Evolutionary conservation across 2,797 vertebrate species (phyloP).

Genomic region (Alca torda): DNA sequence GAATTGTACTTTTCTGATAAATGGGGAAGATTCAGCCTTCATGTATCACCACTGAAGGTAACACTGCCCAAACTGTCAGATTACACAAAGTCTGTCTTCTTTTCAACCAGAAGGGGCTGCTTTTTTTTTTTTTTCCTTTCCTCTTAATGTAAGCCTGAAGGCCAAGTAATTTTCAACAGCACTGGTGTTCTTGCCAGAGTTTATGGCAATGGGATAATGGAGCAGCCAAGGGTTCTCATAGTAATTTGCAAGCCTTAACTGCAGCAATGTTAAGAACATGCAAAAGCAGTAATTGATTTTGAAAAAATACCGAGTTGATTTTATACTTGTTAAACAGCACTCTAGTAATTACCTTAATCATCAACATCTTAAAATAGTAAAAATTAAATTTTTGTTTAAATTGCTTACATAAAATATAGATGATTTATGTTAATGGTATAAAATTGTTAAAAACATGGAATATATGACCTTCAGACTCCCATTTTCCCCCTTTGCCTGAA

Average conservation of each 20-base stretch:
- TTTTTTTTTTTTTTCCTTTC: neutral
- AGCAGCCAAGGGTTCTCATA: neutral
- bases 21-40: neutral
- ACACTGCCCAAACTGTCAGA: neutral
- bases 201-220: neutral
- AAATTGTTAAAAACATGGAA: constrained; percentile 34
- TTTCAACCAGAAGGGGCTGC: neutral
- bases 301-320: constrained; percentile 45
- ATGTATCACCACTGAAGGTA: neutral
- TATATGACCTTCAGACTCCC: constrained; percentile 51
- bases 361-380: constrained; percentile 66
- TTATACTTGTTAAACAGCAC: constrained; percentile 55
- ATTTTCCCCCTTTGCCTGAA: constrained; percentile 22
- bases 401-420: constrained; percentile 66
- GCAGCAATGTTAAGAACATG: constrained; percentile 1
- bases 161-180: neutral
- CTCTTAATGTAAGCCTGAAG: neutral
- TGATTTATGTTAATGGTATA: constrained; percentile 45
- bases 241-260: constrained; percentile 26
- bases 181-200: neutral
- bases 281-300: constrained; percentile 45
- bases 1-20: neutral
- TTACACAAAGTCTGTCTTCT: neutral
- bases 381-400: constrained; percentile 61
- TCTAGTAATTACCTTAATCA: constrained; percentile 56